Base-by-base conservation (phyloP, 2,888 invertebrate genomes). In the Pedicia rivosa region DNA sequence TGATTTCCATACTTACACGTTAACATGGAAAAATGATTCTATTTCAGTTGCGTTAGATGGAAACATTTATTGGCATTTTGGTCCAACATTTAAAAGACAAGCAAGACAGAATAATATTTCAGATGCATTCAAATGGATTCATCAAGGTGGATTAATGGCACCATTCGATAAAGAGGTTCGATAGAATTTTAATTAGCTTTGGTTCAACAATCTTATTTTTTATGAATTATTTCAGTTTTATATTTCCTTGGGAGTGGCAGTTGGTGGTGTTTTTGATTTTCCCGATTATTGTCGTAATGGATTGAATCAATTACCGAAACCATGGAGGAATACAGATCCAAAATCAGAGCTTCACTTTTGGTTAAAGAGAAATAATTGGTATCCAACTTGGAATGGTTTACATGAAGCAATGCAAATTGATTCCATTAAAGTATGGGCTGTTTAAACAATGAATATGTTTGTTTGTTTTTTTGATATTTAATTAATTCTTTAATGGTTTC, bases 161-260 rank as follows among this genome's bases (percentile, higher is more conserved):
- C 83, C 83, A 0, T 82, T 83, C 48, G 80, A 84, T 56, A 68
- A 74, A 52, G 67, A 78, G 65, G n/a, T n/a, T n/a, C n/a, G n/a
- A n/a, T n/a, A n/a, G n/a, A n/a, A n/a, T n/a, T n/a, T n/a, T n/a
- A n/a, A n/a, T n/a, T n/a, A n/a, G n/a, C n/a, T n/a, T n/a, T n/a
- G n/a, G n/a, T n/a, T n/a, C n/a, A n/a, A n/a, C n/a, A n/a, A n/a
- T n/a, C n/a, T n/a, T n/a, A n/a, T n/a, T n/a, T n/a, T n/a, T n/a
- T n/a, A n/a, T n/a, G n/a, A n/a, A n/a, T n/a, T n/a, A n/a, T n/a
- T n/a, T n/a, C n/a, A n/a, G n/a, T 86, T 84, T 65, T 79, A 77
- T 56, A 57, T 88, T 8, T 69, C 78, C 2, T 51, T 88, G 40
- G 87, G 84, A 1, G 62, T 88, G 5, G 78, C 80, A 22, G 82